phyloP scores from a whole-genome alignment of 2,797 vertebrate species.

The Taenioides sp. region DNA sequence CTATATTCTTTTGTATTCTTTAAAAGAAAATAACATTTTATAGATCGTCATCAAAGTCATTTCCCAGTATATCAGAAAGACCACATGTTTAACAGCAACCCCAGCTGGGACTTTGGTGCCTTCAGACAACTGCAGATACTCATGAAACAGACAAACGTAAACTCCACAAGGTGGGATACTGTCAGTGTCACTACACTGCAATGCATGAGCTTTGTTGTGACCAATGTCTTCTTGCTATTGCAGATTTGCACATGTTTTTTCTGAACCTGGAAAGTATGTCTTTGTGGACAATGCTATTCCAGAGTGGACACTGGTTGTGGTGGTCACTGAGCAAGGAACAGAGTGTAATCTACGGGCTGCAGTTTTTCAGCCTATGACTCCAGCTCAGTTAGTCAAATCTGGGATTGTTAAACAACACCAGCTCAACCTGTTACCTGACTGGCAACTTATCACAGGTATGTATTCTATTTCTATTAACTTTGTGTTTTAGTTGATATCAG shows the following conservation, averaged over 20 bases:
- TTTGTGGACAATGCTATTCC: conserved; percentile 82
- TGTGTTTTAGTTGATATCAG: neutral
- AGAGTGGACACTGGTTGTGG: conserved; percentile 81
- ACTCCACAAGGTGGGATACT: conserved; percentile 79
- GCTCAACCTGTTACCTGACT: conserved; percentile 86
- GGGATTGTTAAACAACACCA: conserved; percentile 77
- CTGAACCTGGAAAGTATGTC: conserved; percentile 85
- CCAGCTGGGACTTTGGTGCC: conserved; percentile 89
- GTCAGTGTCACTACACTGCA: neutral
- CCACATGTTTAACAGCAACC: conserved; percentile 91
- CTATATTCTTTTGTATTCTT: neutral
- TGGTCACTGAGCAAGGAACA: conserved; percentile 78
- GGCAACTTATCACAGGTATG: conserved; percentile 83
- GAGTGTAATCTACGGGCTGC: conserved; percentile 72
- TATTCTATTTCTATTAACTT: conserved; percentile 2
- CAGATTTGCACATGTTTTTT: conserved; percentile 92
- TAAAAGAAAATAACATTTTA: neutral
- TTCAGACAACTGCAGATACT: conserved; percentile 86
- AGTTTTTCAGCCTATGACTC: conserved; percentile 86
- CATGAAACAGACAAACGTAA: conserved; percentile 84
- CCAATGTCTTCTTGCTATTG: neutral
- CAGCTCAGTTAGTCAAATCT: conserved; percentile 81
- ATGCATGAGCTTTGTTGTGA: neutral
- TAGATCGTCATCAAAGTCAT: conserved; percentile 85
- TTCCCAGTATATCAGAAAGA: conserved; percentile 92